These are phyloP conservation scores for Melikaiella ostensackeni DNA, from an alignment of 2,888 invertebrate genomes.

Conservation along the genomic window DNA sequence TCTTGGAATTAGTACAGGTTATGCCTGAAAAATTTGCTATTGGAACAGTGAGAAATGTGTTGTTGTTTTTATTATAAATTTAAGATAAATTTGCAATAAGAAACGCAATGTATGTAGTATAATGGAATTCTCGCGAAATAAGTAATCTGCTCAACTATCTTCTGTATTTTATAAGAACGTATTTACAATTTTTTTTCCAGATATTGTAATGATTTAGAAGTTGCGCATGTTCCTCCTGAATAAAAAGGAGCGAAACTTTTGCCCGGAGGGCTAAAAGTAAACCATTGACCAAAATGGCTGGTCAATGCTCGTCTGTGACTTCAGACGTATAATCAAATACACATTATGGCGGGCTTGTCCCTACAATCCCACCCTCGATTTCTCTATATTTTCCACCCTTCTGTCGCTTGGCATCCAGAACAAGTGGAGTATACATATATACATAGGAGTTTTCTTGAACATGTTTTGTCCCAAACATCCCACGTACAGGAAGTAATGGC, in stretches of 20 bases:
- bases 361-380: constrained; percentile 36
- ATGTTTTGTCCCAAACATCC: constrained; percentile 24
- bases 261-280: constrained; percentile 16
- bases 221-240: too few relatives aligned
- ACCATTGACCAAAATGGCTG: constrained; percentile 63
- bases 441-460: constrained; percentile 43
- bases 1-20: too few relatives aligned
- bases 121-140: too few relatives aligned
- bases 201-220: too few relatives aligned
- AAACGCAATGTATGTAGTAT: too few relatives aligned
- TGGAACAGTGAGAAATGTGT: too few relatives aligned
- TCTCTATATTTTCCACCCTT: constrained; percentile 9
- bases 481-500: constrained; percentile 48
- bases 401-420: not conserved
- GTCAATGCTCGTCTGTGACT: constrained; percentile 46
- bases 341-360: constrained; percentile 59
- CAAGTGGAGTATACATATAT: constrained; percentile 1
- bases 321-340: constrained; percentile 71
- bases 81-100: too few relatives aligned
- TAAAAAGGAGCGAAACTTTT: not conserved
- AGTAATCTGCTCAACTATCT: too few relatives aligned
- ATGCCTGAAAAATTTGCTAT: too few relatives aligned
- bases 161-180: too few relatives aligned
- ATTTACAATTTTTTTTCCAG: too few relatives aligned
- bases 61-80: too few relatives aligned